Base-by-base conservation (phyloP, 1,140 invertebrate genomes). In the Camponotus floridanus region DNA sequence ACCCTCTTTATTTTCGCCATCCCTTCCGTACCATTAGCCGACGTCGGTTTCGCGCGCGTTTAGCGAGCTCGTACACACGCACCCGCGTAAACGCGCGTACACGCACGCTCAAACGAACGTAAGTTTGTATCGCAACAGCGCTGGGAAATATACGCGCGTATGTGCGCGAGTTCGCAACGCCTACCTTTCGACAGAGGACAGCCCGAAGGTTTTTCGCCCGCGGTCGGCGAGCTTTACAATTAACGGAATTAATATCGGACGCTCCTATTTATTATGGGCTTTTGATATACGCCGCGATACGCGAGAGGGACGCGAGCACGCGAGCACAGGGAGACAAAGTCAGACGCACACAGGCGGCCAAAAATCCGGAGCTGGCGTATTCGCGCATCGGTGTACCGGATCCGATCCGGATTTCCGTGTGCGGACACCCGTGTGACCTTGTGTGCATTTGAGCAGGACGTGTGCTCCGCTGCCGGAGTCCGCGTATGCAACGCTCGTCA, bases 161-260 rank as follows among this genome's bases (percentile, higher is more conserved):
- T 13, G 73, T 65, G 42, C 74, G 55, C 39, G 74, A 31, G n/a
- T 18, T 55, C 61, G 73, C 70, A 65, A 62, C 42, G 78, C 57
- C 57, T 51, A 64, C 51, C 64, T 83, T 51, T 83, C 57, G 68
- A 83, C 68, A 45, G 68, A 76, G 86, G 73, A 74, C 55, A 39
- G 48, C 42, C 87, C 26, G 79, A 61, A 73, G 76, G 85, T 67
- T 84, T 70, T 78, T 36, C 21, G 76, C 62, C 57, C 51, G 73
- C 81, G 70, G 90, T 74, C 48, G 13, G 68, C 79, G 68, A 83
- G 79, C 90, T 92, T 92, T 89, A 92, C 92, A 94, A 94, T 94
- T 94, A 94, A 93, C 91, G 91, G 88, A 93, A 94, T 94, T 94
- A 92, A 94, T 93, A 94, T 93, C 91, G 91, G 88, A 36, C 83